Percentiles rank a stretch among this genome's conserved stretches.
Evolutionary conservation across 2,113 vertebrate genomes (phyloP).

Genomic region (Leptocoma aspasia): DNA sequence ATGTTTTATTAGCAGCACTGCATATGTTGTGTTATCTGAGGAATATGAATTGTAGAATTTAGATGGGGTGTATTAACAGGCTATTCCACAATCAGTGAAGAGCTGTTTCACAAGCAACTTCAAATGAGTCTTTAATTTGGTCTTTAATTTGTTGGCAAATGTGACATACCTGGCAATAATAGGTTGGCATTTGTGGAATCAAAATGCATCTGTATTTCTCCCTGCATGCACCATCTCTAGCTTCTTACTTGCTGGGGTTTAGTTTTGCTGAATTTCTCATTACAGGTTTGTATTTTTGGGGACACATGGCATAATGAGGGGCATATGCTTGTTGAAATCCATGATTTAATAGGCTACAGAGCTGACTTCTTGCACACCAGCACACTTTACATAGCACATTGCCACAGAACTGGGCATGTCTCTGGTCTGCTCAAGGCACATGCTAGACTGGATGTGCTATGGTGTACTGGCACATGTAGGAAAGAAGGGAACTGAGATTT

Average conservation of each 20-base stretch:
- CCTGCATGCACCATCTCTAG: not conserved
- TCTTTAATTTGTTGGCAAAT: not conserved
- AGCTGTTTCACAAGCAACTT: not conserved
- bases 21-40: not conserved
- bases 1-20: not conserved
- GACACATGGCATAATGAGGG: not conserved
- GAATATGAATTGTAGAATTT: not conserved
- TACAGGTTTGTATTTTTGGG: not conserved
- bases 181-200: not conserved
- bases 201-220: not conserved
- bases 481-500: not conserved
- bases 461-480: too few relatives aligned
- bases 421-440: not conserved
- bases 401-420: not conserved
- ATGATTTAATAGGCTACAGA: not conserved
- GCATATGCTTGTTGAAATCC: not conserved
- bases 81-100: not conserved
- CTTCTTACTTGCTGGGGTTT: not conserved
- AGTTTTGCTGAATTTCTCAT: not conserved
- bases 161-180: not conserved
- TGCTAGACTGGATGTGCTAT: not conserved
- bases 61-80: not conserved
- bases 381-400: not conserved
- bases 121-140: not conserved
- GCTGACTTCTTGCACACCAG: not conserved